These are phyloP conservation scores for Caenorhabditis remanei DNA, from an alignment of 1,140 invertebrate genomes.

Conservation along the genomic window DNA sequence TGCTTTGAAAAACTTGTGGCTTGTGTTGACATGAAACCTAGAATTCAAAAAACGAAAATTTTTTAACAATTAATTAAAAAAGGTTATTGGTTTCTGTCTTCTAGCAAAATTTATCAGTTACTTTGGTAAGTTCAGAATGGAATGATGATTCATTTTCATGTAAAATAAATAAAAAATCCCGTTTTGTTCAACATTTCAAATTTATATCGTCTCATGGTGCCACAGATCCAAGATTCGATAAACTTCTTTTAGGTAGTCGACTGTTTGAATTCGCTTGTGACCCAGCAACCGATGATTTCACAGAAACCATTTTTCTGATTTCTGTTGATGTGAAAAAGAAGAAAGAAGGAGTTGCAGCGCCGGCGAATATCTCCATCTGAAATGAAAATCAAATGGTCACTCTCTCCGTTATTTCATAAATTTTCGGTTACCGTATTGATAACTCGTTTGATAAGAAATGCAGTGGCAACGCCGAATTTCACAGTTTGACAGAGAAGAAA, in stretches of 20 bases:
- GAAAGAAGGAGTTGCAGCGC: conserved; percentile 2
- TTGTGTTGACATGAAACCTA: too few species aligned
- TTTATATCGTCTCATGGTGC: background rate
- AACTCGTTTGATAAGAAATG: conserved; percentile 47
- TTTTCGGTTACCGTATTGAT: conserved; percentile 24
- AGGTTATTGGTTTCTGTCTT: too few species aligned
- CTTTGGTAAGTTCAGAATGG: too few species aligned
- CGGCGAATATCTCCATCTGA: conserved; percentile 13
- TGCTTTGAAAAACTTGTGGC: too few species aligned
- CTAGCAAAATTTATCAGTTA: too few species aligned
- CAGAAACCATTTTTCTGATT: background rate
- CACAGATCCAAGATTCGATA: conserved; percentile 10
- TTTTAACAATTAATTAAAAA: too few species aligned
- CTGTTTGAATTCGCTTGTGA: conserved; percentile 29
- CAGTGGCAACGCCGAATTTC: conserved; percentile 15
- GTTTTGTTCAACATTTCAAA: background rate
- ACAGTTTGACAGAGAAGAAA: conserved; percentile 27
- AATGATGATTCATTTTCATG: too few species aligned
- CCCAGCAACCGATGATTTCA: background rate
- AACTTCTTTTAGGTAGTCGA: background rate
- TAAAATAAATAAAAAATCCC: too few species aligned
- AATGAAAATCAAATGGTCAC: background rate
- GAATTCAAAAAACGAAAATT: too few species aligned
- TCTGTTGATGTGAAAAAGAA: conserved; percentile 39
- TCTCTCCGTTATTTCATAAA: background rate